These are phyloP conservation scores for Eulithis prunata DNA, from an alignment of 2,888 invertebrate species.

Conservation along the genomic window DNA sequence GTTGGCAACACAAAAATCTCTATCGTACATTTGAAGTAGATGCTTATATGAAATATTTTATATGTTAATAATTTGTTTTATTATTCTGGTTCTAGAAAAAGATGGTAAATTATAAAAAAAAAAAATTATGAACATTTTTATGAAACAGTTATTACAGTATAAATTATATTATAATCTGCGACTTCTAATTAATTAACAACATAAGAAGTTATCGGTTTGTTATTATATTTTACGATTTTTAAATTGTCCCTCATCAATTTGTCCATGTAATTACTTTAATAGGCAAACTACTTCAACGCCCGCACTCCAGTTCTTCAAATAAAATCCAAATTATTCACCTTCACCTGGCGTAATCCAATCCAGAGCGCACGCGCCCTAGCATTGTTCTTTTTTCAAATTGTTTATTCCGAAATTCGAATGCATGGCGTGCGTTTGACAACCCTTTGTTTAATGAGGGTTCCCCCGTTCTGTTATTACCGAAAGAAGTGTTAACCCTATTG, in stretches of 20 bases:
- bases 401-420: constrained; percentile 36
- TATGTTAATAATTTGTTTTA: no score
- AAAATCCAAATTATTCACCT: constrained; percentile 32
- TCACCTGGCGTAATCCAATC: constrained; percentile 46
- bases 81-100: no score
- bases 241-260: constrained; percentile 1
- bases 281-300: constrained; percentile 5
- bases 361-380: constrained; percentile 46
- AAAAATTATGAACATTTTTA: no score
- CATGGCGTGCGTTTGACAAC: constrained; percentile 37
- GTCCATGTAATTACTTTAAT: constrained; percentile 20
- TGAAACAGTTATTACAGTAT: no score
- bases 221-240: background rate
- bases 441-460: constrained; percentile 35
- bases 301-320: constrained; percentile 13
- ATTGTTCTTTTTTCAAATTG: constrained; percentile 40
- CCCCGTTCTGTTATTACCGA: constrained; percentile 30
- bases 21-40: no score
- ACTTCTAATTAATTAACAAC: no score
- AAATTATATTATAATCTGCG: no score
- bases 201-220: no score
- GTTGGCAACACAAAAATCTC: background rate
- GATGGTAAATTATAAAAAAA: no score
- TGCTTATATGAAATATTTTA: no score
- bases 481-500: constrained; percentile 35